A percentile compares a stretch with the other conserved stretches of the same genome.
Evolutionary conservation across 2,797 vertebrate species (phyloP).

Genomic region (Halcyon smyrnensis): DNA sequence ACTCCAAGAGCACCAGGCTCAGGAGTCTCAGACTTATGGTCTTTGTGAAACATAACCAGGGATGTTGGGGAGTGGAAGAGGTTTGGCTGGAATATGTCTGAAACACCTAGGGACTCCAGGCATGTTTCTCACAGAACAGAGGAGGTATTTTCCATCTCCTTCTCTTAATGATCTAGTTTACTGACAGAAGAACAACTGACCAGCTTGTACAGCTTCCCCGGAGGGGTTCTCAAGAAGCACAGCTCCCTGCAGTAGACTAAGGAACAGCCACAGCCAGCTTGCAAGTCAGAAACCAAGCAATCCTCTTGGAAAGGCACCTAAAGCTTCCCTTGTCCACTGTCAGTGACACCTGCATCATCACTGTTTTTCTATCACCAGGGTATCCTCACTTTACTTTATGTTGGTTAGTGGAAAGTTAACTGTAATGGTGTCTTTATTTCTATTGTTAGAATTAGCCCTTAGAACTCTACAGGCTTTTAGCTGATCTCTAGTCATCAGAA

Average conservation of each 20-base stretch:
- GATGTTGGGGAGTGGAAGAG: neutral
- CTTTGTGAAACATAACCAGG: neutral
- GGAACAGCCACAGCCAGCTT: neutral
- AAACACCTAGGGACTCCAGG: neutral
- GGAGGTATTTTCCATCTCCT: neutral
- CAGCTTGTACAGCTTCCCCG: neutral
- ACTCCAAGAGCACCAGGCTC: neutral
- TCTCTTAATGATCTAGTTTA: neutral
- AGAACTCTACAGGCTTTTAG: neutral
- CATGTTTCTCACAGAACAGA: fast-evolving
- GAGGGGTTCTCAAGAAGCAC: neutral
- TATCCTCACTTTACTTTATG: neutral
- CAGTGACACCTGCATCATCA: neutral
- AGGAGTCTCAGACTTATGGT: neutral
- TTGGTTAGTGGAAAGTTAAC: neutral
- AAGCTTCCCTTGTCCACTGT: neutral
- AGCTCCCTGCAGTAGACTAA: fast-evolving
- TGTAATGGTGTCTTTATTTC: neutral
- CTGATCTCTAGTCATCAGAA: neutral
- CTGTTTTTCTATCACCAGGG: neutral
- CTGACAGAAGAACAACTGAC: neutral
- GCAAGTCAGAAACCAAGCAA: neutral
- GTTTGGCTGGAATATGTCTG: neutral
- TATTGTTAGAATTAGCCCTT: neutral
- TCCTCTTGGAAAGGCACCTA: neutral